Evolutionary conservation across 1,140 invertebrate species (phyloP).

Genomic region (Mya arenaria): DNA sequence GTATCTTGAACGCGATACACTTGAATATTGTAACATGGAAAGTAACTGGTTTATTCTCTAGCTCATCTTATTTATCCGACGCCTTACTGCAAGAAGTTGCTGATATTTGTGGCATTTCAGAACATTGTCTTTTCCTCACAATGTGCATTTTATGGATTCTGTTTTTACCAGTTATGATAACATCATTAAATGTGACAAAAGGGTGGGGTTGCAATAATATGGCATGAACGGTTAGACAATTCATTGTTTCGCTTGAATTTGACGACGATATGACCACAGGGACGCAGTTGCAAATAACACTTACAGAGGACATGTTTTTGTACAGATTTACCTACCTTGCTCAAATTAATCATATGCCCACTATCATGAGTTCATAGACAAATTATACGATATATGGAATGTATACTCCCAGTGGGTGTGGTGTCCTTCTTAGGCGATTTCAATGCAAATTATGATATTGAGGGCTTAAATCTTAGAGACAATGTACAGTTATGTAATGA

Average conservation of each 20-base stretch:
- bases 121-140: slow-evolving; percentile 4
- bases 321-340: slow-evolving; percentile 20
- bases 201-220: slow-evolving; percentile 28
- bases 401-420: not conserved
- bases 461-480: too few species aligned
- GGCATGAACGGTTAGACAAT: slow-evolving; percentile 18
- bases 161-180: not conserved
- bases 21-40: slow-evolving; percentile 26
- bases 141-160: not conserved
- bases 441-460: not conserved
- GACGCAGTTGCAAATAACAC: slow-evolving; percentile 3
- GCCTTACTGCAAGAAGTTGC: not conserved
- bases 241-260: not conserved
- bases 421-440: slow-evolving; percentile 6
- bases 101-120: slow-evolving; percentile 30
- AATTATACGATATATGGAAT: slow-evolving; percentile 4
- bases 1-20: too few species aligned
- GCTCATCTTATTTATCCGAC: slow-evolving; percentile 6
- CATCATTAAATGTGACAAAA: not conserved
- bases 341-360: not conserved
- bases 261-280: slow-evolving; percentile 10
- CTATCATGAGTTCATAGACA: slow-evolving; percentile 15
- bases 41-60: slow-evolving; percentile 24
- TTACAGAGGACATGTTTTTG: not conserved
- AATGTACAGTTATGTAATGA: too few species aligned